Evolutionary conservation across 2,113 vertebrate species (phyloP).

Genomic region (Prietella phreatophila): DNA sequence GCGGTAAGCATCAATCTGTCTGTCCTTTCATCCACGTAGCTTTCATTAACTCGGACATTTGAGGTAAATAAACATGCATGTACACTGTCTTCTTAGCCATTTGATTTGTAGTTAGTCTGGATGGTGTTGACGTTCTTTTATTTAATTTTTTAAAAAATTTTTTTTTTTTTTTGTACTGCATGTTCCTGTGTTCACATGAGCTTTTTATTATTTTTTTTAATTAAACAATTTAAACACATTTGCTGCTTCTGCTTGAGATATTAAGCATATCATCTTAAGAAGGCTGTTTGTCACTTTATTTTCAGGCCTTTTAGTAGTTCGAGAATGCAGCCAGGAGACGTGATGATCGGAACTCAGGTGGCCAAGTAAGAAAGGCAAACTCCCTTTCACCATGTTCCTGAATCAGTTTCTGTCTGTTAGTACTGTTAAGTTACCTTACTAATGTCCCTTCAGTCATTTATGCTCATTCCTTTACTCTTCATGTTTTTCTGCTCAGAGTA

Average conservation of each 20-base stretch:
- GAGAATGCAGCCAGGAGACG: conserved; percentile 46
- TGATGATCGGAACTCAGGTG: conserved; percentile 54
- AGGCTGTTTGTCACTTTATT: neutral
- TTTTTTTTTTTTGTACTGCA: too few relatives aligned
- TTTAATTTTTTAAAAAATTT: too few relatives aligned
- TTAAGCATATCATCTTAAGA: neutral
- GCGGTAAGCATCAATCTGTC: conserved; percentile 66
- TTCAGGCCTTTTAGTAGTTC: conserved; percentile 40
- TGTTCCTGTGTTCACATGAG: too few relatives aligned
- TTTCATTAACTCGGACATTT: neutral
- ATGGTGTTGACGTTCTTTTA: too few relatives aligned
- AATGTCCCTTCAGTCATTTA: neutral
- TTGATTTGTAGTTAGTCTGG: neutral
- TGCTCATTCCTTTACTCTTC: conserved; percentile 20
- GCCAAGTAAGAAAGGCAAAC: conserved; percentile 44
- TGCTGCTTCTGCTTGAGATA: neutral
- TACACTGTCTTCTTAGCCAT: neutral
- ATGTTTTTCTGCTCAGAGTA: conserved; percentile 61
- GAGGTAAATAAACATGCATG: neutral
- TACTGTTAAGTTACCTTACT: neutral
- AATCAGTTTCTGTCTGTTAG: too few relatives aligned
- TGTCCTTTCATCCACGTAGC: neutral
- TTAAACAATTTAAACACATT: neutral
- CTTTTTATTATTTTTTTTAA: neutral
- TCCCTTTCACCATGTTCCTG: neutral